Evolutionary conservation across 64 coral and sea anemone genomes (phyloP).

Genomic region (Orbicella faveolata): DNA sequence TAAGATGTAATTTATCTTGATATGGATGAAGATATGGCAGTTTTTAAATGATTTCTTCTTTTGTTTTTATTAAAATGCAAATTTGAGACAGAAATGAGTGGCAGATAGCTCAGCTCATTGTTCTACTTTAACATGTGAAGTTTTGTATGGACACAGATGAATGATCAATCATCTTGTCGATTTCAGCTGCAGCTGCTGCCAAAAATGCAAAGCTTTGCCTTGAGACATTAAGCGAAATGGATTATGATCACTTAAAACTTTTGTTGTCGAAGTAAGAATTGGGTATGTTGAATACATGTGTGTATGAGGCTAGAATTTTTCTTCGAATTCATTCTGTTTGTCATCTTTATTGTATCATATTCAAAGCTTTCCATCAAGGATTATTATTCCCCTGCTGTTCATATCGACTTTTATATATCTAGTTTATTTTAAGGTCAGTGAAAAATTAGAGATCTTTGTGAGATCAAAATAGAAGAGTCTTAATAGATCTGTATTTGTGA

Average conservation of each 20-base stretch:
- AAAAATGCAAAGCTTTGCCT: not conserved
- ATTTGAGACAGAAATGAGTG: not conserved
- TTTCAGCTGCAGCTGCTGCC: not conserved
- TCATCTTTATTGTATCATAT: not conserved
- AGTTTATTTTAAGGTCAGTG: too few relatives aligned
- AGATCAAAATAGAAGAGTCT: too few relatives aligned
- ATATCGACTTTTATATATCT: too few relatives aligned
- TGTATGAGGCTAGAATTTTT: not conserved
- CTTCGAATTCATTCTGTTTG: not conserved
- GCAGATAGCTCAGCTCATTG: not conserved
- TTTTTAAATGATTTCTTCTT: not conserved
- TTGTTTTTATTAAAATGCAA: conserved; percentile 8
- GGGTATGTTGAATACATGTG: not conserved
- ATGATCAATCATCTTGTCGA: conserved; percentile 10
- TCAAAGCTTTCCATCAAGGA: not conserved
- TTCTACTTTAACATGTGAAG: conserved; percentile 23
- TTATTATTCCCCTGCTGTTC: too few relatives aligned
- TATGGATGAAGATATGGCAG: not conserved
- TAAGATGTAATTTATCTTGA: not conserved
- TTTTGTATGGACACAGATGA: conserved; percentile 11
- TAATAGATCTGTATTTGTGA: too few relatives aligned
- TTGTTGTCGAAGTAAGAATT: not conserved
- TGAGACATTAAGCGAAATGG: not conserved
- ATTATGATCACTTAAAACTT: conserved; percentile 18
- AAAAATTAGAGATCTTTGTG: too few relatives aligned